Base-by-base conservation (phyloP, 2,888 invertebrate genomes). In the Epinotia nisella region DNA sequence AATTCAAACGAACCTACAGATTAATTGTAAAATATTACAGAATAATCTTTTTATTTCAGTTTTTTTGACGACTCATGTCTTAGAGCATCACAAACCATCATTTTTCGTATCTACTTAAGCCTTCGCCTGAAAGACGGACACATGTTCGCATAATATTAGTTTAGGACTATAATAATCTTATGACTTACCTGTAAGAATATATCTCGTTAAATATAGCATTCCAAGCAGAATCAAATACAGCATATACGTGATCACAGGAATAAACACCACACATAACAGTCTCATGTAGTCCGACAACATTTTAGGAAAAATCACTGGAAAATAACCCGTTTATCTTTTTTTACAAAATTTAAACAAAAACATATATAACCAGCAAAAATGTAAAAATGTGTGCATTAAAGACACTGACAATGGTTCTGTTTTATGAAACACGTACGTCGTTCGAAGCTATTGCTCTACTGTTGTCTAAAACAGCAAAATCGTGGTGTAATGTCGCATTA, bases 201-300 rank as follows among this genome's bases (percentile, higher is more conserved):
- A n/a, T 69, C 76, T 51, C 58, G 76, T 39, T 75, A 72, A 72
- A 66, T 77, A 77, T 65, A 83, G 69, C 61, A 83, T 19, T 0
- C 80, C 73, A 71, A 84, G 75, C 13, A 82, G 71, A 53, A 82
- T 29, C 2, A 87, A 64, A 70, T 87, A 88, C 7, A 82, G 4
- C 1, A 82, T 9, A 70, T 88, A 88, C 9, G 81, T 79, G 0
- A 86, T 55, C 3, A 87, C 72, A 0, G 88, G 88, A 41, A 83
- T 80, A 3, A 86, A 71, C 58, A 87, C 76, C 3, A 87, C 80
- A 73, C 82, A 85, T 10, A 86, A 45, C 1, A 87, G 53, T 41
- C 85, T 86, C 0, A 79, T 39, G 2, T 80, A 72, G 39, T 85
- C 81, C 0, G 74, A 56, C 0, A 79, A 65, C 83, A 86, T 83